A percentile compares a stretch with the other conserved stretches of the same genome.
Evolutionary conservation across 2,113 vertebrate genomes (phyloP).

Genomic region (Thalassarche chlororhynchos): DNA sequence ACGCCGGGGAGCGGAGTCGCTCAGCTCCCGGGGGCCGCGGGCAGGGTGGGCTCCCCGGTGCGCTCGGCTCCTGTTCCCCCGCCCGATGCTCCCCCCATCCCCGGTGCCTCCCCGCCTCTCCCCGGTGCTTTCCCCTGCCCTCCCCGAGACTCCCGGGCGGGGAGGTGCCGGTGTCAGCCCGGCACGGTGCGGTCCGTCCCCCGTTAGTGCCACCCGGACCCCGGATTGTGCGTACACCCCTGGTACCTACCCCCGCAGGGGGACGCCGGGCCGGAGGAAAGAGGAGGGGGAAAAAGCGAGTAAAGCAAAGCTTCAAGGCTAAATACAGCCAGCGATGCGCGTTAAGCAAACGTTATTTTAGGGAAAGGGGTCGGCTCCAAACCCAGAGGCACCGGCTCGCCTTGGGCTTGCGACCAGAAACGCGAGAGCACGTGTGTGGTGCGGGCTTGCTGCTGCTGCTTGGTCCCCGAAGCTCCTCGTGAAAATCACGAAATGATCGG

Average conservation of each 20-base stretch:
- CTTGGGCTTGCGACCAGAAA: neutral
- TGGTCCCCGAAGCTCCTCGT: neutral
- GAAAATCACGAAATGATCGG: neutral
- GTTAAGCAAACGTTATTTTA: neutral
- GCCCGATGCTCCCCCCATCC: neutral
- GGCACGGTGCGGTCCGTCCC: neutral
- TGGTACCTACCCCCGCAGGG: no score
- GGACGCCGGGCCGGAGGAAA: neutral
- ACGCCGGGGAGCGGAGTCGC: neutral
- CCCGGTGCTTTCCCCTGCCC: no score
- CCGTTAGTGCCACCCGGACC: neutral
- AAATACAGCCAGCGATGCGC: neutral
- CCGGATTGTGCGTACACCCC: no score
- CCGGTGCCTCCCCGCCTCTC: no score
- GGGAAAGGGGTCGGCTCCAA: neutral
- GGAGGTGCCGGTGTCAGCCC: neutral
- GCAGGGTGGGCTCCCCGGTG: neutral
- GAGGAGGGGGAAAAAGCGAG: neutral
- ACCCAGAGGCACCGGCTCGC: neutral
- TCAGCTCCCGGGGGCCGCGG: no score
- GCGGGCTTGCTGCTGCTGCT: neutral
- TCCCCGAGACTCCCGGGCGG: neutral
- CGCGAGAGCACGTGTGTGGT: accelerated
- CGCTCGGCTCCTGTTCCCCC: neutral
- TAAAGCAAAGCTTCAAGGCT: neutral